Evolutionary conservation across 2,888 invertebrate genomes (phyloP), one percentile per base, ranked within the genome.

Genomic region (Synanthedon tipuliformis): DNA sequence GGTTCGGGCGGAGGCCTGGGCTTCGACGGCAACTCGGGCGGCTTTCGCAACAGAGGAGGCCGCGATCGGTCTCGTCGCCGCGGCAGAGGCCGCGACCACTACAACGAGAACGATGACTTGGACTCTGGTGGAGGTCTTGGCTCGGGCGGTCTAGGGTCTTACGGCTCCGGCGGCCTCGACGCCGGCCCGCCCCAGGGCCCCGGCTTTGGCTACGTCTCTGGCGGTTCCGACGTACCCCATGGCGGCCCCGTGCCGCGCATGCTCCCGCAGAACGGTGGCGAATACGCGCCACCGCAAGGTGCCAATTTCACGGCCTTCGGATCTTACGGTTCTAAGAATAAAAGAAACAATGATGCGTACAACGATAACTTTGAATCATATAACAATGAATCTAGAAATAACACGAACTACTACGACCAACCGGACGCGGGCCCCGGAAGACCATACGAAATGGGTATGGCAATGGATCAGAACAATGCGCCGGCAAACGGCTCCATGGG

Each of bases 231-330:
- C 55, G 78, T 80, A 65, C 80, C 86, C 74, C 86, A 81, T 73
- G 85, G 78, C 76, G 72, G 80, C 81, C 80, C 71, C 41, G 59
- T 79, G 78, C 84, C 84, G 79, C 83, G 84, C 77, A 71, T 84
- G 77, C 78, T 85, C 51, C 84, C 84, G 50, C 79, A 73, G 63
- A 73, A 73, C 59, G 68, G 66, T 56, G 68, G 63, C 51, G 76
- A 78, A 57, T 68, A 71, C 59, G 63, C 72, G 55, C 75, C 72
- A 52, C 71, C 79, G 27, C 83, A 80, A 61, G 80, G 73, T 51
- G 81, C 86, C 11, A 87, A 86, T 63, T 86, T 87, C 64, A 86
- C 84, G 41, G 86, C 85, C 27, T 86, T 85, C 56, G 86, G 86
- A 56, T 82, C 86, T 5, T 87, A 87, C 55, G 78, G 80, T 52